Percentiles rank a stretch among this genome's conserved stretches.
phyloP scores from a whole-genome alignment of 2,888 invertebrate species.

The Pelosia muscerda region DNA sequence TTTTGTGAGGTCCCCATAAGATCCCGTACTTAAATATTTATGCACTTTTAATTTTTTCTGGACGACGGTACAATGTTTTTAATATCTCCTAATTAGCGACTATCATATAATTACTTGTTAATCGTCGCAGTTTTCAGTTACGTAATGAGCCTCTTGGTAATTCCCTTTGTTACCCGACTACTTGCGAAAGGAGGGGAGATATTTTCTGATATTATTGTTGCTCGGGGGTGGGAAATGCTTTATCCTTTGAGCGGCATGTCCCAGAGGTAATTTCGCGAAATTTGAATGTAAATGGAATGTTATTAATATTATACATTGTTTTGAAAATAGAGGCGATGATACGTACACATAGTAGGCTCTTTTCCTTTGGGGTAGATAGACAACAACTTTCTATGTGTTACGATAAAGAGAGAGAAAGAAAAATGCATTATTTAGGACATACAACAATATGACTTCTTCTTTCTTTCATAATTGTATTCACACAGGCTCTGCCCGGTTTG shows the following conservation, averaged over 20 bases:
- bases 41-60: neutral
- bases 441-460: too few relatives aligned
- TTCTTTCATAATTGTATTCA: too few relatives aligned
- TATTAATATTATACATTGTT: constrained; percentile 33
- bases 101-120: constrained; percentile 28
- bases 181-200: constrained; percentile 11
- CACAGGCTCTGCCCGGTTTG: too few relatives aligned
- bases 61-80: neutral
- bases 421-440: too few relatives aligned
- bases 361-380: neutral
- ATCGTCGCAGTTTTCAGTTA: constrained; percentile 32
- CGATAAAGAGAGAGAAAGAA: too few relatives aligned
- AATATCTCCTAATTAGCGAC: constrained; percentile 29
- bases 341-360: neutral
- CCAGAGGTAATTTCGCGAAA: constrained; percentile 31
- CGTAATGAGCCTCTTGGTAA: constrained; percentile 19
- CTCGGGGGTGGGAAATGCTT: constrained; percentile 12
- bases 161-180: constrained; percentile 31
- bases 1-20: too few relatives aligned
- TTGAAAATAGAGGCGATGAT: neutral
- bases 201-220: constrained; percentile 12
- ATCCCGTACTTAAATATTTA: neutral
- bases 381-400: neutral
- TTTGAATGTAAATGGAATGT: constrained; percentile 38
- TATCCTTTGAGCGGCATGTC: constrained; percentile 26